phyloP scores from a whole-genome alignment of 2,113 vertebrate species.

The Pelvicachromis taeniatus region DNA sequence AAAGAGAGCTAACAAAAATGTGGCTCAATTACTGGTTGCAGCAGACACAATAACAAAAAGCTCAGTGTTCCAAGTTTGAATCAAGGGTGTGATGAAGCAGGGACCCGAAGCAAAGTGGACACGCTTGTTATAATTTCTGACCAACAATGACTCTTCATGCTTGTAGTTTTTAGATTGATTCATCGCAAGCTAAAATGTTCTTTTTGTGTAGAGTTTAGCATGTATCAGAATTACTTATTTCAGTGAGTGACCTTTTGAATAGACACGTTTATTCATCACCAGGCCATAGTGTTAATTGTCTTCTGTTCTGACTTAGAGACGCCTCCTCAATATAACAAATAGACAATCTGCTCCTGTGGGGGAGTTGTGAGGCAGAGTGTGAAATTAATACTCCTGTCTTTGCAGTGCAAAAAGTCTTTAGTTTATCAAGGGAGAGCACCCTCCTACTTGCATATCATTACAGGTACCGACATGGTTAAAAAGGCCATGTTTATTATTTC shows the following conservation, averaged over 20 bases:
- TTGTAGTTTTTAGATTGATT: not conserved
- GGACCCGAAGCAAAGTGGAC: not conserved
- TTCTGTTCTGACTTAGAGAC: constrained; percentile 28
- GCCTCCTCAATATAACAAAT: constrained; percentile 47
- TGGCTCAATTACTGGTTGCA: constrained; percentile 20
- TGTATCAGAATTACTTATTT: constrained; percentile 17
- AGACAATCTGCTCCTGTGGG: constrained; percentile 37
- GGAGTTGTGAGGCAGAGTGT: constrained; percentile 60
- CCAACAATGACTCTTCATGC: not conserved
- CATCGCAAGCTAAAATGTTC: not conserved
- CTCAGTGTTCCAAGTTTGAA: not conserved
- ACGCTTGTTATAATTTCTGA: not conserved
- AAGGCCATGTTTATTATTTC: constrained; percentile 12
- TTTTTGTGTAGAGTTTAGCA: not conserved
- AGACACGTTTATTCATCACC: constrained; percentile 31
- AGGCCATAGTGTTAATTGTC: constrained; percentile 45
- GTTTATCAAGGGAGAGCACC: constrained; percentile 29
- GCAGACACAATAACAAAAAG: constrained; percentile 21
- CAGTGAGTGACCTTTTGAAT: constrained; percentile 38
- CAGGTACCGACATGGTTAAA: constrained; percentile 24
- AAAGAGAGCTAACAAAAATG: not conserved
- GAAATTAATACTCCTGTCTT: constrained; percentile 60
- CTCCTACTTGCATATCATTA: constrained; percentile 30
- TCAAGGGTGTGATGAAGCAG: not conserved
- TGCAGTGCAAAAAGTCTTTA: constrained; percentile 40